phyloP scores from a whole-genome alignment of 2,888 invertebrate species.

The Aradus depressus region DNA sequence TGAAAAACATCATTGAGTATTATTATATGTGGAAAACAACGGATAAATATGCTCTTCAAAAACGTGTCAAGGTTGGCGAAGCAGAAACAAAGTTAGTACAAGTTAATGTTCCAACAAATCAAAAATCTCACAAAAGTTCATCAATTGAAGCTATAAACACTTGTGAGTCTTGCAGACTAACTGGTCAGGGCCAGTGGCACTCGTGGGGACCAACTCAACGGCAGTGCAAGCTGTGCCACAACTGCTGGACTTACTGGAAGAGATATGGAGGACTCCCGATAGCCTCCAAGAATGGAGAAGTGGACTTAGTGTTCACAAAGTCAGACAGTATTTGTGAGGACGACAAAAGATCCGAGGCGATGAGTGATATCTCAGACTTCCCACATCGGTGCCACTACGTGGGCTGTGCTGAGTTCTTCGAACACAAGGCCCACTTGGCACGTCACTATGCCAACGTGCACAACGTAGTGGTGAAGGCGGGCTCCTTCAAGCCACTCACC shows the following conservation, averaged over 20 bases:
- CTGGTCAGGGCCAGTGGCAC: slow-evolving; percentile 82
- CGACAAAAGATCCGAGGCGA: slow-evolving; percentile 26
- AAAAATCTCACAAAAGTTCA: slow-evolving; percentile 75
- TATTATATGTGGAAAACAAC: slow-evolving; percentile 99
- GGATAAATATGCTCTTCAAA: slow-evolving; percentile 96
- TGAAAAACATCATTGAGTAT: slow-evolving; percentile 97
- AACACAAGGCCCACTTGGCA: slow-evolving; percentile 83
- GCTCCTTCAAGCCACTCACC: slow-evolving; percentile 83
- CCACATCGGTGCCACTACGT: slow-evolving; percentile 81
- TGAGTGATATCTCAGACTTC: slow-evolving; percentile 50
- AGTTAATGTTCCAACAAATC: slow-evolving; percentile 97
- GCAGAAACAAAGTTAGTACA: slow-evolving; percentile 97
- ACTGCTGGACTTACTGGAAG: slow-evolving; percentile 98
- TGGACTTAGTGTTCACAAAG: slow-evolving; percentile 30
- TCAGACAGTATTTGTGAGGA: slow-evolving; percentile 36
- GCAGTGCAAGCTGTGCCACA: slow-evolving; percentile 84
- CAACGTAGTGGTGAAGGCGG: slow-evolving; percentile 58
- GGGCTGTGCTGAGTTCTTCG: slow-evolving; percentile 83
- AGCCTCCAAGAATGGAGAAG: slow-evolving; percentile 41
- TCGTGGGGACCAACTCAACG: slow-evolving; percentile 89
- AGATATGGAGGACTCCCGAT: slow-evolving; percentile 93
- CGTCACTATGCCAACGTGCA: slow-evolving; percentile 89
- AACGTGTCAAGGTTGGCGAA: slow-evolving; percentile 93
- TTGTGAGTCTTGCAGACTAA: slow-evolving; percentile 72
- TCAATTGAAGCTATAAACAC: slow-evolving; percentile 54